Conservation (phyloP, 2,797 vertebrate species). For the Crenichthys baileyi region DNA sequence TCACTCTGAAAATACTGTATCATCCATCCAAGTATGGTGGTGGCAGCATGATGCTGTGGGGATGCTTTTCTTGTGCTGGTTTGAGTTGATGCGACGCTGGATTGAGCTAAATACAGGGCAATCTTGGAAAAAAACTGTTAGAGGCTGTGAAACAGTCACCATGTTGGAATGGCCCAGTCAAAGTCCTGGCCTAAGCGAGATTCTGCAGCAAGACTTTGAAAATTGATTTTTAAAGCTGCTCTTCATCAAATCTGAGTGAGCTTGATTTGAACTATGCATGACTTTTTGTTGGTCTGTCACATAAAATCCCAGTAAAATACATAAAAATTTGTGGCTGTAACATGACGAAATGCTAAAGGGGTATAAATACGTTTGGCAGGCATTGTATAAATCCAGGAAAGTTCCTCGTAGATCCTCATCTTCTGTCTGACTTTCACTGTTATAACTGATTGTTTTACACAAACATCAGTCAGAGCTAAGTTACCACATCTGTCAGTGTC, state of each 20-base stretch:
- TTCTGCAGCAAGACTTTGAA: background rate
- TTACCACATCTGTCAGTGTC: conserved; percentile 46
- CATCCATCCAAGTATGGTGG: background rate
- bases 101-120: background rate
- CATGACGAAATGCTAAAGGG: background rate
- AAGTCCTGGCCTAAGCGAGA: background rate
- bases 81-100: background rate
- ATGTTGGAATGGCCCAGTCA: background rate
- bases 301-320: too few species aligned
- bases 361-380: background rate
- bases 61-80: background rate
- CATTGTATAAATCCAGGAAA: background rate
- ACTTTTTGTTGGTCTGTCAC: background rate
- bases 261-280: background rate
- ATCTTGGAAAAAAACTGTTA: background rate
- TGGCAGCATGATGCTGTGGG: background rate
- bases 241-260: background rate
- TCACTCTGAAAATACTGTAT: background rate
- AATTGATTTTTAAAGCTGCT: background rate
- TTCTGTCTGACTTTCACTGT: conserved; percentile 14
- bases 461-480: conserved; percentile 47
- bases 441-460: conserved; percentile 23
- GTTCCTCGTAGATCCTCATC: conserved; percentile 4
- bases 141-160: background rate
- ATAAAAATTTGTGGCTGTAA: background rate